phyloP scores from a whole-genome alignment of 2,113 vertebrate genomes.

The Gavialis gangeticus region DNA sequence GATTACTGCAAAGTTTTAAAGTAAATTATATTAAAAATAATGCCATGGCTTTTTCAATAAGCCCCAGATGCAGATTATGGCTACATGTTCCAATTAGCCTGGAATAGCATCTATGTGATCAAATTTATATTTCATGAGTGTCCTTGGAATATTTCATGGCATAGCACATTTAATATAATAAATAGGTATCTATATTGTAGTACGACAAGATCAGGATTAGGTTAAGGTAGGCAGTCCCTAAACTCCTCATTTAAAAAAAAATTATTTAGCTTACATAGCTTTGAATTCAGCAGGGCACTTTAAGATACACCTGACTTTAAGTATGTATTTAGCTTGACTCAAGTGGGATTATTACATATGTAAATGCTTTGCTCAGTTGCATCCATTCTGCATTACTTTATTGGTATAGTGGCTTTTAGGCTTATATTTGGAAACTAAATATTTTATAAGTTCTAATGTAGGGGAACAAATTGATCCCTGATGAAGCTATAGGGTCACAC shows the following conservation, averaged over 20 bases:
- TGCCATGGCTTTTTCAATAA: not conserved
- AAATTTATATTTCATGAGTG: too few species aligned
- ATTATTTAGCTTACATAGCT: not conserved
- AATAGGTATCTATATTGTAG: too few species aligned
- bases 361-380: not conserved
- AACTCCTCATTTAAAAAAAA: not conserved
- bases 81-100: not conserved
- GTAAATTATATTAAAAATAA: slow-evolving; percentile 17
- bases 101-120: too few species aligned
- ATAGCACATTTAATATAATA: too few species aligned
- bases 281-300: too few species aligned
- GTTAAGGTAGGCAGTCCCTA: not conserved
- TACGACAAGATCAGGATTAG: too few species aligned
- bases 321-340: not conserved
- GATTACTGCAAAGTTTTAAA: slow-evolving; percentile 8
- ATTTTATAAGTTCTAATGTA: not conserved
- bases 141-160: too few species aligned
- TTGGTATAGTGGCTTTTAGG: not conserved
- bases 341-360: not conserved
- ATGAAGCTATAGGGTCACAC: not conserved
- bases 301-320: not conserved
- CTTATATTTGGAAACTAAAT: not conserved
- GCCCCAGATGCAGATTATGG: not conserved
- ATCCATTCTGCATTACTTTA: not conserved
- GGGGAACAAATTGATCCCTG: not conserved